Evolutionary conservation across 2,888 invertebrate species (phyloP), one percentile per base, ranked within the genome.

Genomic region (Dasysyrphus tricinctus): DNA sequence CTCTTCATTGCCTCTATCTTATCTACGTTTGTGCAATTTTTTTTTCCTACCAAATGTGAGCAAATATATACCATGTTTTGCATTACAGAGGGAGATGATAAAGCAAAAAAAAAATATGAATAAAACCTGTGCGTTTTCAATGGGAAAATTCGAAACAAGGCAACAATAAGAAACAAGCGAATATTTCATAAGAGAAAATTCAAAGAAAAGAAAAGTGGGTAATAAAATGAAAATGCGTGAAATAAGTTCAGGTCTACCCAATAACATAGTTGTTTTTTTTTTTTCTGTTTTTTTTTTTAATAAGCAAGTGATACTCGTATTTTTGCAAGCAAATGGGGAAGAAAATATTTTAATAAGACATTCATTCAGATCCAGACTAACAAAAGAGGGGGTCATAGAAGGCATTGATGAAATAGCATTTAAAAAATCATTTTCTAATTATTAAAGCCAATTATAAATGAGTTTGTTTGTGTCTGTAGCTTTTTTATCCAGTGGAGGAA

Each of bases 91-190:
- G 54, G 34, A 32, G 37, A 24, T 32, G 34, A 37, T 11, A 39
- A 5, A 42, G 42, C 12, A 39, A 5, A 24, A 6, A 29, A 37
- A 61, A 69, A 78, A 73, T 51, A 54, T 29, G 24, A 24, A 24
- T 39, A 74, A 73, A 79, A 67, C 47, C 8, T 69, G 32, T 67
- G 11, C 57, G 34, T 54, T 63, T 72, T 70, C 29, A 78, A 59
- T 86, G 85, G 78, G 85, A 86, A 86, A 86, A 86, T 72, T 65
- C 74, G 2, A n/a, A 67, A 5, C 2, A 34, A 67, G 49, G 19
- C 49, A 37, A 67, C 32, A 34, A 65, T n/a, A n/a, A n/a, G 47
- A 47, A 54, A 80, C 24, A 24, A 24, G 3, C 24, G 24, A 24
- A 24, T 24, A 80, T 54, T 78, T 77, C 70, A 73, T 42, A 77